A percentile compares a stretch with the other conserved stretches of the same genome.
Conservation (phyloP, 1,140 invertebrate species). For the Euura saliciscinereae region DNA sequence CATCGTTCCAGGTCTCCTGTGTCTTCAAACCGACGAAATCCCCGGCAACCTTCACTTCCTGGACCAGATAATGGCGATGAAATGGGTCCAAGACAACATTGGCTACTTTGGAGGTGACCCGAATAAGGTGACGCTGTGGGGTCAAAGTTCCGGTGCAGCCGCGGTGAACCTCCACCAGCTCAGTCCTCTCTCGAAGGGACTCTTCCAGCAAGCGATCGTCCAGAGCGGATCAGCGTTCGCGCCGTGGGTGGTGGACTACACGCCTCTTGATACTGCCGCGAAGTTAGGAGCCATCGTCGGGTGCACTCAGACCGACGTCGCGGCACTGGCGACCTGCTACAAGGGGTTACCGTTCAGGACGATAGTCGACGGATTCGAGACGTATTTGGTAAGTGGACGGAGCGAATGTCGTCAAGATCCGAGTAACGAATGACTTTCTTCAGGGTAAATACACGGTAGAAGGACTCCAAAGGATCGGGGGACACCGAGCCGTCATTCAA, state of each 20-base stretch:
- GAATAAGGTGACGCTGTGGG: slow-evolving; percentile 34
- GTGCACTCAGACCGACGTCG: background rate
- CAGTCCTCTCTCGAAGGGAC: slow-evolving; percentile 50
- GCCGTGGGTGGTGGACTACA: slow-evolving; percentile 22
- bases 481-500: background rate
- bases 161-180: slow-evolving; percentile 56
- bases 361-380: background rate
- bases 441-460: background rate
- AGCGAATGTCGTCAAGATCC: too few species aligned
- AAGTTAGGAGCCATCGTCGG: background rate
- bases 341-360: background rate
- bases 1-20: background rate
- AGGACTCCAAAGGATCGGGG: background rate
- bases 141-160: slow-evolving; percentile 31
- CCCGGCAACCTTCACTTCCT: background rate
- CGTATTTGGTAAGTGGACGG: background rate
- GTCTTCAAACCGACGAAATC: background rate
- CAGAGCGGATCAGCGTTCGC: slow-evolving; percentile 22
- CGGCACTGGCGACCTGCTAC: background rate
- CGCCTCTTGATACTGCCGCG: slow-evolving; percentile 5
- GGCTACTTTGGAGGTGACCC: slow-evolving; percentile 41
- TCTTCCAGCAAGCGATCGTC: slow-evolving; percentile 15
- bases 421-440: too few species aligned
- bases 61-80: slow-evolving; percentile 35
- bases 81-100: slow-evolving; percentile 53